Percentiles rank a stretch among this genome's conserved stretches.
phyloP scores from a whole-genome alignment of 92 coral and sea anemone genomes.

The Parazoanthus darwini region DNA sequence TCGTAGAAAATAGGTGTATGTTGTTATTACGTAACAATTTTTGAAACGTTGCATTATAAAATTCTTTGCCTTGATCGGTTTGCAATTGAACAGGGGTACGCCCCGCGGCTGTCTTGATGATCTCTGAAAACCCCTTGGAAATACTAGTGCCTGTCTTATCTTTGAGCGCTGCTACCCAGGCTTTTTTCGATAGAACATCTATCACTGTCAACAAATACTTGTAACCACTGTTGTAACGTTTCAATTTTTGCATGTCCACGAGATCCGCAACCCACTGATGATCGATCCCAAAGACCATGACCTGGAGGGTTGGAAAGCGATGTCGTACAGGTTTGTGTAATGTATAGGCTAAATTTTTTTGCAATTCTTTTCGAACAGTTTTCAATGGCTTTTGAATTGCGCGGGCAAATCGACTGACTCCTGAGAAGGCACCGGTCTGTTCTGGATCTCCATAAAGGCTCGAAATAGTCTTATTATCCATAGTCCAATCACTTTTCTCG shows the following conservation, averaged over 20 bases:
- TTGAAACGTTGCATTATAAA: constrained; percentile 28
- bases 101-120: constrained; percentile 18
- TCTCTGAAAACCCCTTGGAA: not conserved
- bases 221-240: constrained; percentile 20
- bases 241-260: constrained; percentile 22
- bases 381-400: constrained; percentile 16
- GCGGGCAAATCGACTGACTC: constrained; percentile 26
- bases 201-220: constrained; percentile 19
- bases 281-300: constrained; percentile 21
- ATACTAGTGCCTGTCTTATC: constrained; percentile 26
- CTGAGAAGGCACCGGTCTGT: constrained; percentile 24
- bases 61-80: constrained; percentile 36
- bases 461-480: constrained; percentile 18
- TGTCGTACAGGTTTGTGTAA: constrained; percentile 18
- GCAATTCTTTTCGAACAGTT: constrained; percentile 21
- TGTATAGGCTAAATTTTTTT: no score
- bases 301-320: constrained; percentile 27
- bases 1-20: constrained; percentile 29
- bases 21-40: constrained; percentile 1
- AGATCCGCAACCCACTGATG: no score
- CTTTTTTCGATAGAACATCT: constrained; percentile 27
- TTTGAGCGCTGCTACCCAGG: constrained; percentile 33
- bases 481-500: constrained; percentile 19
- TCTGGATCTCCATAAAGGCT: constrained; percentile 20
- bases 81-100: constrained; percentile 30